Conservation (phyloP, 2,888 invertebrate species). For the Ophion ellenae region DNA sequence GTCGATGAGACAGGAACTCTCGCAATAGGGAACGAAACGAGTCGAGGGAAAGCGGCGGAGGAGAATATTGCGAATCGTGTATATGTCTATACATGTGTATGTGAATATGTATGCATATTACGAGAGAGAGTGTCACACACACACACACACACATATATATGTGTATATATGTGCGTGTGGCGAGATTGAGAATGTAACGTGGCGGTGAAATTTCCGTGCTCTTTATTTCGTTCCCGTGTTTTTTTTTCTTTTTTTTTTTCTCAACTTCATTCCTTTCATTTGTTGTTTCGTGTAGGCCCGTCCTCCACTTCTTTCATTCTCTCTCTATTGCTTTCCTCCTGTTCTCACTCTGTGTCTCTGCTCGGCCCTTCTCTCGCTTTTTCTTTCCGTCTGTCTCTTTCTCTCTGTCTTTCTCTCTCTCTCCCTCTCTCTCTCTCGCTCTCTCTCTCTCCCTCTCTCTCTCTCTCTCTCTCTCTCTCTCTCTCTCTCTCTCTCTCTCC, state of each 20-base stretch:
- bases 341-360: slow-evolving; percentile 8
- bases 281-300: slow-evolving; percentile 44
- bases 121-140: slow-evolving; percentile 62
- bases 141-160: slow-evolving; percentile 67
- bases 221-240: slow-evolving; percentile 47
- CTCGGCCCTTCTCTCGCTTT: background rate
- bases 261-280: slow-evolving; percentile 52
- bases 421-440: slow-evolving; percentile 8
- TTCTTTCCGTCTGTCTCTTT: slow-evolving; percentile 1
- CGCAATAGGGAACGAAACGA: slow-evolving; percentile 52
- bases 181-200: slow-evolving; percentile 51
- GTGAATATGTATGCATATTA: slow-evolving; percentile 57
- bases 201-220: slow-evolving; percentile 51
- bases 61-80: slow-evolving; percentile 46
- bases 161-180: slow-evolving; percentile 59
- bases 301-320: slow-evolving; percentile 28
- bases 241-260: slow-evolving; percentile 34
- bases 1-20: slow-evolving; percentile 57
- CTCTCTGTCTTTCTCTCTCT: slow-evolving; percentile 38
- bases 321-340: slow-evolving; percentile 38
- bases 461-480: slow-evolving; percentile 31
- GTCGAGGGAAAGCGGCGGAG: slow-evolving; percentile 5
- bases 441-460: slow-evolving; percentile 14
- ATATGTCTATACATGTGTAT: slow-evolving; percentile 57
- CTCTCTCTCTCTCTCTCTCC: slow-evolving; percentile 9